Base-by-base conservation (phyloP, 2,113 vertebrate genomes). In the Athene cunicularia region DNA sequence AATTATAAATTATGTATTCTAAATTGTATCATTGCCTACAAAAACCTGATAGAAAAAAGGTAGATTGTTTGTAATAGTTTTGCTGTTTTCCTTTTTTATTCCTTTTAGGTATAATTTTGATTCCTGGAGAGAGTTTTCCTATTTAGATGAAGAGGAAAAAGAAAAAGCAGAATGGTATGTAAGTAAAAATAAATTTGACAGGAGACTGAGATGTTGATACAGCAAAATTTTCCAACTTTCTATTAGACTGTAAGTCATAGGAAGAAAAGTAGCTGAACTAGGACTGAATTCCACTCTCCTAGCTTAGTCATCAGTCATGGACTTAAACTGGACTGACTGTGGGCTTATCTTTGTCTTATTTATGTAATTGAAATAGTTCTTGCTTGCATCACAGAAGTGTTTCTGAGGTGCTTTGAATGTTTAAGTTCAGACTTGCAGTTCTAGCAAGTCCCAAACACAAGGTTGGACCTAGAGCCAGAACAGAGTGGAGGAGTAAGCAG, bases 51-150 rank as follows among this genome's bases (percentile, higher is more conserved):
- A 47, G 26, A 45, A 41, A 80, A 52, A 76, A 59, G 11, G 9
- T 23, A 83, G 39, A 63, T 53, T 58, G 32, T 87, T 88, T 71
- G 30, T 56, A 74, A 64, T 72, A 50, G 19, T 67, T 59, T 32
- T 49, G 47, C 8, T 70, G 5, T 0, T 30, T 56, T 50, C 45
- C 88, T 26, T 72, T 4, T 79, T 86, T 73, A 26, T 47, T 47
- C 20, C 45, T 23, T 66, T 24, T 43, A 98, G 99, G 99, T 99
- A 99, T 97, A 99, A 99, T 98, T 99, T 99, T 98, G 99, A 99
- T 96, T 99, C 99, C 21, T 99, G 99, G 99, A 99, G 99, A 98
- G 99, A 99, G 87, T 99, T 99, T 98, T 99, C 99, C 23, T 99
- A 99, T 91, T 98, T 99, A 98, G 99, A 99, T 95, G 99, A 99